Evolutionary conservation across 2,888 invertebrate species (phyloP).

Genomic region (Liposcelis brunnea): DNA sequence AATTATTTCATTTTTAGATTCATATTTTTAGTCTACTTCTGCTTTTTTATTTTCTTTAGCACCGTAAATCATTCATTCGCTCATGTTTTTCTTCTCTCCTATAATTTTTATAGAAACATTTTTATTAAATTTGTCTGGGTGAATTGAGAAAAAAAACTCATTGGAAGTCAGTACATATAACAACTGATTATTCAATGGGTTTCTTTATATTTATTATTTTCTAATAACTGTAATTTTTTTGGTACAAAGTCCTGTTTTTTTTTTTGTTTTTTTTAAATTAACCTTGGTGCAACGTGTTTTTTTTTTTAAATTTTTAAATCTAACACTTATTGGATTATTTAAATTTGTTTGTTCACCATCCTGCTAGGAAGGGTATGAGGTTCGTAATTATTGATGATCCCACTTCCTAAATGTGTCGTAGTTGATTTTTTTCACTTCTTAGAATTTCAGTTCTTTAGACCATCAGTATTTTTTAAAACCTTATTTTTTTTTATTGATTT

Average conservation of each 20-base stretch:
- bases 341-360: slow-evolving; percentile 15
- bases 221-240: slow-evolving; percentile 8
- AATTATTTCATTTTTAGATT: slow-evolving; percentile 4
- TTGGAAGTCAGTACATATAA: not conserved
- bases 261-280: no score
- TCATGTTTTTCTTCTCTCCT: no score
- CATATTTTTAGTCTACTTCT: not conserved
- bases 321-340: slow-evolving; percentile 11
- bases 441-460: slow-evolving; percentile 3
- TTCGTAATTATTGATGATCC: slow-evolving; percentile 31
- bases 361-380: slow-evolving; percentile 42
- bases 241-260: slow-evolving; percentile 16
- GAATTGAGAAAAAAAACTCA: not conserved
- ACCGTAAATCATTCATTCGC: no score
- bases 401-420: slow-evolving; percentile 9
- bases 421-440: not conserved
- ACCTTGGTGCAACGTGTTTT: not conserved
- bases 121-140: not conserved
- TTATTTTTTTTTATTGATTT: slow-evolving; percentile 10
- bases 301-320: slow-evolving; percentile 11
- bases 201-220: not conserved
- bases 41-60: no score
- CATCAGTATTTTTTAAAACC: slow-evolving; percentile 7
- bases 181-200: slow-evolving; percentile 2
- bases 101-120: not conserved